Base-by-base conservation (phyloP, 2,888 invertebrate species). In the Pilophorus perplexus region DNA sequence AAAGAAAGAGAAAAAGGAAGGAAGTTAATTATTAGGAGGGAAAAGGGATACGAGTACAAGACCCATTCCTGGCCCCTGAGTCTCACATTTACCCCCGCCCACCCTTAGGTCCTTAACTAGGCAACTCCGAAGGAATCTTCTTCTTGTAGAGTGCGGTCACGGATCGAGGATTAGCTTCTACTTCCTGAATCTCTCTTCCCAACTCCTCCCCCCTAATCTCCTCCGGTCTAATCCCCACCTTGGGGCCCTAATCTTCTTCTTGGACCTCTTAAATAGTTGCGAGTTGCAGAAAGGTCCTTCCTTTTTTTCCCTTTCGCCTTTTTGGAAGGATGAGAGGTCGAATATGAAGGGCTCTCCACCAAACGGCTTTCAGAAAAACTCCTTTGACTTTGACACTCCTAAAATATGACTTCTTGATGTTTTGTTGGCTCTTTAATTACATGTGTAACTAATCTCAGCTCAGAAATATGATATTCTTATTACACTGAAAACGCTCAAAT, bases 111-210 rank as follows among this genome's bases (percentile, higher is more conserved):
- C 59, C 42, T 23, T 42, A 48, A 62, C 62, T 62, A 46, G 62
- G 44, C 62, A 62, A 62, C 23, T 33, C 23, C n/a, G n/a, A 20
- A 62, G 46, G 59, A 59, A 42, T 59, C 44, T 59, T 46, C 62
- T 62, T 62, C 27, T 46, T 62, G 62, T 46, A 44, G 59, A 59
- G 62, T 62, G 62, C 62, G 62, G 62, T 62, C 62, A 62, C 62
- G 62, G 62, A 62, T 62, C 48, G 46, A 62, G 62, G 62, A 62
- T 62, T 62, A 62, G 62, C 62, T 62, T 46, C 62, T 62, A 62
- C 44, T 46, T 62, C 48, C 46, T 62, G 62, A 62, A 62, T 62
- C 62, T 38, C 62, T 33, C 20, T 42, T 14, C 28, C 18, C 25
- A 28, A 52, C 52, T 25, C 52, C 27, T 14, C 62, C 33, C 46